Conservation (phyloP, 2,888 invertebrate genomes). For the Nasonia oneida region DNA sequence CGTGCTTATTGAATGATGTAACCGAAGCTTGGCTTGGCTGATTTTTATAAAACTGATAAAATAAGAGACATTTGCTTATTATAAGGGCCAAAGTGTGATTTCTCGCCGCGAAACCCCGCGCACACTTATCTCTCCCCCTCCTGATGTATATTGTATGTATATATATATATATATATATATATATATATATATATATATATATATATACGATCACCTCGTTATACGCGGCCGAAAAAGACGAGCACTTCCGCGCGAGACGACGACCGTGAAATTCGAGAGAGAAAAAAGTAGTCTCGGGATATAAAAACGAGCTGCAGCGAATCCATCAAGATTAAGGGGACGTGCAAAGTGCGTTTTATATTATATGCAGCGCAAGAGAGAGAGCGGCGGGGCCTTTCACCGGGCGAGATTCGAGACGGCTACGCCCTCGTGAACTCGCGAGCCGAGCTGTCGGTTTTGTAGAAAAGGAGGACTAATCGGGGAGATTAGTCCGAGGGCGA, state of each 20-base stretch:
- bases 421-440: slow-evolving; percentile 47
- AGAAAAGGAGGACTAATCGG: slow-evolving; percentile 25
- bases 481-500: not conserved
- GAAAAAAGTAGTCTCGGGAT: not conserved
- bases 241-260: slow-evolving; percentile 41
- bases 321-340: slow-evolving; percentile 59
- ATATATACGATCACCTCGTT: slow-evolving; percentile 16
- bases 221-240: slow-evolving; percentile 18
- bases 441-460: not conserved
- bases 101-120: not conserved
- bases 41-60: not conserved
- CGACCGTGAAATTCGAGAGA: slow-evolving; percentile 52
- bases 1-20: not conserved
- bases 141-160: not conserved
- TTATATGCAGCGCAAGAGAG: not conserved
- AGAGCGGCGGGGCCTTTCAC: slow-evolving; percentile 28
- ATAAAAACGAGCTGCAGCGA: slow-evolving; percentile 19
- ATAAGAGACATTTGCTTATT: slow-evolving; percentile 40
- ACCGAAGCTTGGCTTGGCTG: not conserved
- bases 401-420: slow-evolving; percentile 35
- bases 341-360: slow-evolving; percentile 53
- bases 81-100: slow-evolving; percentile 42
- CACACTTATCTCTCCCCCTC: not conserved
- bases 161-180: no score
- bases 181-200: not conserved